Percentiles rank a stretch among this genome's conserved stretches.
phyloP scores from a whole-genome alignment of 1,140 invertebrate species.

The Scaptomyza pallida region DNA sequence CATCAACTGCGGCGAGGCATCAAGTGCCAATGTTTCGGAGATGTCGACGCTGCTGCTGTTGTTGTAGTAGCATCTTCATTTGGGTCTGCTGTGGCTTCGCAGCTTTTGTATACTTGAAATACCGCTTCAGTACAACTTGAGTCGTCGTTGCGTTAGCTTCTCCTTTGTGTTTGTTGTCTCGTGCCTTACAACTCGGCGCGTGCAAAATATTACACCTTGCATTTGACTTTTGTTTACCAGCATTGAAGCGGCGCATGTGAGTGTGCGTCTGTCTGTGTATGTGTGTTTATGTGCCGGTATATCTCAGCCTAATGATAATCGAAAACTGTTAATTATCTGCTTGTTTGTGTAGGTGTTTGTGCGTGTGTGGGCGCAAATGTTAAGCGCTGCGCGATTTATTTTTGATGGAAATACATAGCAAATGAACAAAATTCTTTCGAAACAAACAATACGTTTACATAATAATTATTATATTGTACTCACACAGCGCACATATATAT shows the following conservation, averaged over 20 bases:
- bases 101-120: slow-evolving; percentile 77
- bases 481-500: too few species aligned
- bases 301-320: slow-evolving; percentile 77
- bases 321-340: slow-evolving; percentile 50
- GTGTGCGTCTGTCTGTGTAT: slow-evolving; percentile 20
- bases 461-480: slow-evolving; percentile 1
- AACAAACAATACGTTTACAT: neutral
- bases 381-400: slow-evolving; percentile 16
- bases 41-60: slow-evolving; percentile 16
- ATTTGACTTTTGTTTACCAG: slow-evolving; percentile 69
- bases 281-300: slow-evolving; percentile 52
- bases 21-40: slow-evolving; percentile 54
- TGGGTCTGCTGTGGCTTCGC: slow-evolving; percentile 23
- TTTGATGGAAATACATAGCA: neutral
- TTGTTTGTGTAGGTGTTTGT: neutral
- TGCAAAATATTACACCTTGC: slow-evolving; percentile 53
- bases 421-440: neutral
- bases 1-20: slow-evolving; percentile 49
- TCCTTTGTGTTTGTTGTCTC: slow-evolving; percentile 23
- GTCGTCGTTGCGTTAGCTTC: slow-evolving; percentile 58
- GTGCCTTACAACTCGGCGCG: neutral
- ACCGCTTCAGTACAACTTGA: slow-evolving; percentile 74
- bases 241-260: slow-evolving; percentile 5
- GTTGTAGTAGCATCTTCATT: slow-evolving; percentile 67
- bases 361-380: slow-evolving; percentile 6